Conservation (phyloP, 1,140 invertebrate species). For the Thaumatotibia leucotreta region DNA sequence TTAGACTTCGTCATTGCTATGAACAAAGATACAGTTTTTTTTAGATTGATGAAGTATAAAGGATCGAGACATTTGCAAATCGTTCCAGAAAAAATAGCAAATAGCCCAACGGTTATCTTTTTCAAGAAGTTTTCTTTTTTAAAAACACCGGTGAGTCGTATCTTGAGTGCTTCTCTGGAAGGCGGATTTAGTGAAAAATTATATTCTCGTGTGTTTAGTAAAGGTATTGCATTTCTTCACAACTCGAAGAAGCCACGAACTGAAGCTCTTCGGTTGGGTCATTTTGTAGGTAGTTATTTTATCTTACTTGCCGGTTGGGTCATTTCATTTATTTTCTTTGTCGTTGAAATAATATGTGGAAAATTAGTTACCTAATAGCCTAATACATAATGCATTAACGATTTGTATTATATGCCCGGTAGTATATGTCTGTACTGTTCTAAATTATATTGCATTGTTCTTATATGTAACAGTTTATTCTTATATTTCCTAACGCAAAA, state of each 20-base stretch:
- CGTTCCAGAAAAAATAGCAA: conserved; percentile 44
- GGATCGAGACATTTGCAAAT: conserved; percentile 40
- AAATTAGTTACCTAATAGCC: conserved; percentile 3
- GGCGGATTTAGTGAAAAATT: conserved; percentile 40
- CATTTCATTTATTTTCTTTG: conserved; percentile 41
- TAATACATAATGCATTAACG: background rate
- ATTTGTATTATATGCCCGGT: no score
- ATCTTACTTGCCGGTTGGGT: conserved; percentile 38
- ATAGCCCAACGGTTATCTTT: conserved; percentile 50
- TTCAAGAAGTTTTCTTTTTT: conserved; percentile 46
- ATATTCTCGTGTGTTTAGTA: conserved; percentile 24
- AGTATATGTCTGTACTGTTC: background rate
- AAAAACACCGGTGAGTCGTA: conserved; percentile 24
- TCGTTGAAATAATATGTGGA: conserved; percentile 37
- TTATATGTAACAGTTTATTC: no score
- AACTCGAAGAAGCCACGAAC: background rate
- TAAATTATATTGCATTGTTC: no score
- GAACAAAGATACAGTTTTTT: conserved; percentile 42
- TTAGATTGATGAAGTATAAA: conserved; percentile 31
- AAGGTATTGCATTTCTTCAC: conserved; percentile 27
- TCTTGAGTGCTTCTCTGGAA: conserved; percentile 37
- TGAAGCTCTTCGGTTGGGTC: conserved; percentile 31
- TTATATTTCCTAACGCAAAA: no score
- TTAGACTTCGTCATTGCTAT: conserved; percentile 45
- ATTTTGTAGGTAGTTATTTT: conserved; percentile 39